Evolutionary conservation across 1,140 invertebrate genomes (phyloP).

Genomic region (Carposina sasakii): DNA sequence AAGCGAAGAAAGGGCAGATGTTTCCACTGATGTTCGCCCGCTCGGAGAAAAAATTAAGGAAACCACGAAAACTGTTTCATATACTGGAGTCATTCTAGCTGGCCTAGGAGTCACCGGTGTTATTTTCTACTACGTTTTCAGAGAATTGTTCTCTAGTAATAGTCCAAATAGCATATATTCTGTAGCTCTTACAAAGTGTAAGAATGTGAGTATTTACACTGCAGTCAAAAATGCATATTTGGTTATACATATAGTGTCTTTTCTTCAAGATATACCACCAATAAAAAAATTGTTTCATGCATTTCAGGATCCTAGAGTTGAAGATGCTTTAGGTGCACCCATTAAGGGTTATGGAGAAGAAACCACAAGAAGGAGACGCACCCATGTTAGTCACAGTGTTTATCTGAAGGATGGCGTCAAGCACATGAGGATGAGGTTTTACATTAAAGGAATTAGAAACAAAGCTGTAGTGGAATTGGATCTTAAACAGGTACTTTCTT

Average conservation of each 20-base stretch:
- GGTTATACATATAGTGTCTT: neutral
- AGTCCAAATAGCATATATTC: slow-evolving; percentile 90
- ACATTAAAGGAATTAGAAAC: slow-evolving; percentile 86
- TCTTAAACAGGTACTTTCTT: slow-evolving; percentile 86
- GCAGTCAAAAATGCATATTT: neutral
- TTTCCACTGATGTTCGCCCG: slow-evolving; percentile 77
- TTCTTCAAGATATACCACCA: neutral
- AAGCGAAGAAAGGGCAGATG: slow-evolving; percentile 47
- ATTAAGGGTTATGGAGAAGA: slow-evolving; percentile 92
- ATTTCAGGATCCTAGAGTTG: slow-evolving; percentile 77
- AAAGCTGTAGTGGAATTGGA: slow-evolving; percentile 90
- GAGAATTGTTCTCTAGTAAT: slow-evolving; percentile 89
- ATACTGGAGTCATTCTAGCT: slow-evolving; percentile 84
- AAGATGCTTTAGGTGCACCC: slow-evolving; percentile 86
- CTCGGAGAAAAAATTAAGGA: slow-evolving; percentile 87
- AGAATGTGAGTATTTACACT: slow-evolving; percentile 56
- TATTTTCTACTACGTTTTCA: slow-evolving; percentile 87
- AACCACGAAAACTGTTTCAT: slow-evolving; percentile 88
- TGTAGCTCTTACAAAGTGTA: slow-evolving; percentile 83
- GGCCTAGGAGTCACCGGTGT: slow-evolving; percentile 84
- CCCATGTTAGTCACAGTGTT: slow-evolving; percentile 80
- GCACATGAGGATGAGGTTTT: slow-evolving; percentile 91
- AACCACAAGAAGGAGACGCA: slow-evolving; percentile 81
- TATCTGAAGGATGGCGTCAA: slow-evolving; percentile 83
- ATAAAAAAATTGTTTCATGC: no score